These are phyloP conservation scores for Melinaea marsaeus DNA, from an alignment of 2,888 invertebrate genomes.

Conservation along the genomic window DNA sequence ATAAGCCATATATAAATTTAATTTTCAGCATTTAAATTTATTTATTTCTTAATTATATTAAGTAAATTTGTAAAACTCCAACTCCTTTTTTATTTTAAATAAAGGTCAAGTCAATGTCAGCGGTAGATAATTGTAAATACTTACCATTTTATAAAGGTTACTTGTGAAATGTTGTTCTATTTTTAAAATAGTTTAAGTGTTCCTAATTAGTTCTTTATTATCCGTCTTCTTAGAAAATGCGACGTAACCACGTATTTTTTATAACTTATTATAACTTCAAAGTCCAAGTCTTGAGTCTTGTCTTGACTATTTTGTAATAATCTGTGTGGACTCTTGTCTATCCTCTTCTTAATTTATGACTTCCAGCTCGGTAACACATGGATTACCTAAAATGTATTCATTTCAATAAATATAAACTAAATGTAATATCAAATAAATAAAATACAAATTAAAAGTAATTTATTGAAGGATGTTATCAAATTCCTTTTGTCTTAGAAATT, in stretches of 20 bases:
- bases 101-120: constrained; percentile 71
- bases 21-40: not conserved
- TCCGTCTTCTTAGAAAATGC: too few relatives aligned
- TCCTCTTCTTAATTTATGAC: not conserved
- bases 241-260: too few relatives aligned
- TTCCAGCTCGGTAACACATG: not conserved
- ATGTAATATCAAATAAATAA: not conserved
- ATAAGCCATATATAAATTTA: too few relatives aligned
- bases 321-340: not conserved
- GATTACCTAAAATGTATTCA: not conserved
- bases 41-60: not conserved
- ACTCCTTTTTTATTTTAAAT: not conserved
- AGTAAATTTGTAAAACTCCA: not conserved
- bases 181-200: not conserved
- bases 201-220: too few relatives aligned
- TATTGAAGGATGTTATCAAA: too few relatives aligned
- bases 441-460: not conserved
- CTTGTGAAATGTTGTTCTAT: not conserved
- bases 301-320: not conserved
- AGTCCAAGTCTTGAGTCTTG: not conserved
- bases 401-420: not conserved
- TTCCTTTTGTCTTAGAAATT: too few relatives aligned
- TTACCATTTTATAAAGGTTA: constrained; percentile 47
- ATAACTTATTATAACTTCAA: too few relatives aligned
- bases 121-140: constrained; percentile 40